Evolutionary conservation across 2,113 vertebrate species (phyloP), one percentile per base, ranked within the genome.

Genomic region (Chauna torquata): DNA sequence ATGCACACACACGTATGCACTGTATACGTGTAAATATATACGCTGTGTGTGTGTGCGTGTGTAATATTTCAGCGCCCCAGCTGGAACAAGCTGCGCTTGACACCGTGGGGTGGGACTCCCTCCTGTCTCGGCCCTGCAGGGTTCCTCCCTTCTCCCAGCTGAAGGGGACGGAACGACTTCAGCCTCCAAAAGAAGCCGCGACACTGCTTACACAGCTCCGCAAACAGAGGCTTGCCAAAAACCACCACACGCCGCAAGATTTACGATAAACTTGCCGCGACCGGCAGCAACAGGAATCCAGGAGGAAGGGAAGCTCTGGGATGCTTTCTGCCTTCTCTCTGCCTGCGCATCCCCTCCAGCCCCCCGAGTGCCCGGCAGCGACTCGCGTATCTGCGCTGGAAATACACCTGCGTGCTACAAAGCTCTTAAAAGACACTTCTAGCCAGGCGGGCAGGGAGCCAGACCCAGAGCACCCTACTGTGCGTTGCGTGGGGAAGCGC

Each of bases 351-450:
- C 30, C 47, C 61, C 72, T 32, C 70, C 72, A 23, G 62, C n/a
- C 22, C 18, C 52, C 58, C 19, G 1, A 71, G 54, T 27, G 1
- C 69, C 74, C 8, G 10, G 64, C 72, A 89, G 68, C 49, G 58
- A 6, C 20, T 9, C 0, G 0, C 2, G 0, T 1, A 2, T 0
- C 3, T 3, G 22, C 3, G 7, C 58, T 54, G 47, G 40, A 49
- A 20, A 71, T 6, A 25, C 52, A 44, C 34, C 44, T 3, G 4
- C 1, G 52, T 8, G 25, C 65, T 44, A 28, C 71, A 12, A 5
- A 72, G 30, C 61, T 52, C 61, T 32, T 27, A 4, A 6, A 11
- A 19, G 32, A 6, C n/a, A 18, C 22, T 24, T 69, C 34, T 50
- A 3, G 0, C 11, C 15, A 2, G 3, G n/a, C 2, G 0, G 69